These are phyloP conservation scores for Toxostoma redivivum DNA, from an alignment of 2,113 vertebrate species.

Conservation along the genomic window DNA sequence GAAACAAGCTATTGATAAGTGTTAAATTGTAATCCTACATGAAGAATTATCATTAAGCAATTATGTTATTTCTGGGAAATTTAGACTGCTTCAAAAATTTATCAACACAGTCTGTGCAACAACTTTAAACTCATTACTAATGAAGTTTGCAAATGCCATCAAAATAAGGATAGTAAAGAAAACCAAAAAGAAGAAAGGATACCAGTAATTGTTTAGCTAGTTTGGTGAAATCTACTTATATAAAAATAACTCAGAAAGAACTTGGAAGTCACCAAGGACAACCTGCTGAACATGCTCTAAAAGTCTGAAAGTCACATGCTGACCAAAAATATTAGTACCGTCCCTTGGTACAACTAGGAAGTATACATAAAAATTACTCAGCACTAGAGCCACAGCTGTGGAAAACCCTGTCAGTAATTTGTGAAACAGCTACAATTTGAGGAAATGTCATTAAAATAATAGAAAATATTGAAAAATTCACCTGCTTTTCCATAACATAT, in stretches of 20 bases:
- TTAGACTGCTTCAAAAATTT: neutral
- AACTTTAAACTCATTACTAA: slow-evolving; percentile 15
- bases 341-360: neutral
- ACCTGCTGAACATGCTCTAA: neutral
- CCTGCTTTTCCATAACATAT: neutral
- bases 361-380: neutral
- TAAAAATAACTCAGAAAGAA: neutral
- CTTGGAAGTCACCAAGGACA: neutral
- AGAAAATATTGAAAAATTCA: neutral
- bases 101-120: neutral
- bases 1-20: slow-evolving; percentile 9
- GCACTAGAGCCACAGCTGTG: neutral
- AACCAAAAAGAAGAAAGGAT: neutral
- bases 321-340: neutral
- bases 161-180: neutral
- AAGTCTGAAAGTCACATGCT: neutral
- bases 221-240: neutral
- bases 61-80: neutral
- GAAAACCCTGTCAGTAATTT: neutral
- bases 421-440: neutral
- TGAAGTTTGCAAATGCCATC: neutral
- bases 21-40: neutral
- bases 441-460: neutral
- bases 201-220: neutral
- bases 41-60: slow-evolving; percentile 17